A percentile compares a stretch with the other conserved stretches of the same genome.
Conservation (phyloP, 2,888 invertebrate species). For the Parapristionchus giblindavisi region DNA sequence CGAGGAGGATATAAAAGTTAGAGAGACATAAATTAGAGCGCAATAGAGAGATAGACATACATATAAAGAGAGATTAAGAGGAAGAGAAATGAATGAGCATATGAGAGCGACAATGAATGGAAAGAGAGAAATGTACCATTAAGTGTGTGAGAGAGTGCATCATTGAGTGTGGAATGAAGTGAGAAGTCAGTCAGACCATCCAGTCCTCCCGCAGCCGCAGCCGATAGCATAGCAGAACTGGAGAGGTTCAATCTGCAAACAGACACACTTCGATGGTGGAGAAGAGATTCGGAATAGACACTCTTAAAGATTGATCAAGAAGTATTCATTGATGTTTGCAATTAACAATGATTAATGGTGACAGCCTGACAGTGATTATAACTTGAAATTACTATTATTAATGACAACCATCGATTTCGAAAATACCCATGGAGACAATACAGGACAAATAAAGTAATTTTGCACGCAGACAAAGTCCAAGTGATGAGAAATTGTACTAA, state of each 20-base stretch:
- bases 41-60: neutral
- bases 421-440: too few species aligned
- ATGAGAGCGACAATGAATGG: neutral
- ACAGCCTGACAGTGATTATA: too few species aligned
- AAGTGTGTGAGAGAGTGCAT: slow-evolving; percentile 10
- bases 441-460: too few species aligned
- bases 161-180: slow-evolving; percentile 27
- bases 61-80: neutral
- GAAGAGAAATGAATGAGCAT: neutral
- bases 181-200: slow-evolving; percentile 26
- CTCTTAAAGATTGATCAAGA: too few species aligned
- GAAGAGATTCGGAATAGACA: neutral
- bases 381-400: too few species aligned
- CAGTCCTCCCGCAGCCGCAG: neutral
- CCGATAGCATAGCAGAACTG: slow-evolving; percentile 17
- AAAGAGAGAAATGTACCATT: neutral
- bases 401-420: too few species aligned
- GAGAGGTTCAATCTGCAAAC: slow-evolving; percentile 30
- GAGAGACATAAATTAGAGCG: neutral
- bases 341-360: too few species aligned
- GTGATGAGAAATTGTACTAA: too few species aligned
- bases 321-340: too few species aligned
- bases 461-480: too few species aligned
- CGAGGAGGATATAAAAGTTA: neutral
- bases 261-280: neutral